Percentiles rank a stretch among this genome's conserved stretches.
Conservation (phyloP, 1,140 invertebrate genomes). For the Papilio xuthus region DNA sequence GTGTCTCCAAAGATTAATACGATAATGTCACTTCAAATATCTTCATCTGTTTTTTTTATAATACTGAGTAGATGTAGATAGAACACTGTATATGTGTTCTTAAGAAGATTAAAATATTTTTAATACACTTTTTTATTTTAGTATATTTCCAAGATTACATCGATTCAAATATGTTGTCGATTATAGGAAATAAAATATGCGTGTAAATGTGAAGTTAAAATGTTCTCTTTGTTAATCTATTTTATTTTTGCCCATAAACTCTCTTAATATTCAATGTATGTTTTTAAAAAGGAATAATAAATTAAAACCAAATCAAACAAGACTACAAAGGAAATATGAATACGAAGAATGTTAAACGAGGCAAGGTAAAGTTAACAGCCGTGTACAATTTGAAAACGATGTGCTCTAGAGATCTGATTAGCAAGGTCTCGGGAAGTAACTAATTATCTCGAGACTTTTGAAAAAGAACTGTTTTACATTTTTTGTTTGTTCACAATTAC, state of each 20-base stretch:
- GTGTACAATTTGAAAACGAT: neutral
- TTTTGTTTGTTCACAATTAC: neutral
- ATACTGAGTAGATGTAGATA: neutral
- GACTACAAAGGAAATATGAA: neutral
- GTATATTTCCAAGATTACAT: no score
- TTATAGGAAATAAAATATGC: no score
- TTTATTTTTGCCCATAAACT: no score
- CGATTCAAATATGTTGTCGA: no score
- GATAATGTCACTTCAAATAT: slow-evolving; percentile 10
- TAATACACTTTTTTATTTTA: no score
- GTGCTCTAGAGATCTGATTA: neutral
- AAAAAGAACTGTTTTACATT: neutral
- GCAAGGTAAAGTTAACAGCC: neutral
- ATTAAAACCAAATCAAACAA: neutral
- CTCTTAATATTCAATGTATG: neutral
- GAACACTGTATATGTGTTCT: neutral
- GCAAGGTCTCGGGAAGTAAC: neutral
- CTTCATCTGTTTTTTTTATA: neutral
- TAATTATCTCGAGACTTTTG: slow-evolving; percentile 11
- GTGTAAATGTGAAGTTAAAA: no score
- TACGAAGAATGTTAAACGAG: neutral
- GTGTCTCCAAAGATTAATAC: slow-evolving; percentile 20
- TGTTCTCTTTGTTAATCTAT: no score
- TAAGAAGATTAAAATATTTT: no score
- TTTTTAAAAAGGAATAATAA: neutral